Conservation (phyloP, 2,113 vertebrate genomes). For the Carollia perspicillata region DNA sequence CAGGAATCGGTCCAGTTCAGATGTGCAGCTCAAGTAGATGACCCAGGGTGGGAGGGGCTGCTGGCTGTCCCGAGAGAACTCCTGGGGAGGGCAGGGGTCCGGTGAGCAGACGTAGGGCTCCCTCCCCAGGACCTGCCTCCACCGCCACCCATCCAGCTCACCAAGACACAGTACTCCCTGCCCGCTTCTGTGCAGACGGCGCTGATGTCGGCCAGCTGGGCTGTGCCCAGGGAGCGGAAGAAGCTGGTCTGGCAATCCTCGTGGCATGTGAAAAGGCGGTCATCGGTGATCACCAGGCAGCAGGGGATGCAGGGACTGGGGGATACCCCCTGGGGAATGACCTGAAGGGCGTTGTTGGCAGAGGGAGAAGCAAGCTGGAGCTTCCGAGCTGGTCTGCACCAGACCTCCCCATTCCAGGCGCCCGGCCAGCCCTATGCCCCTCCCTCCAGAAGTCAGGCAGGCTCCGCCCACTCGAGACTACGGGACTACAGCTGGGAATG, state of each 20-base stretch:
- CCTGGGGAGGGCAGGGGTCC: slow-evolving; percentile 74
- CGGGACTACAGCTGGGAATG: not conserved
- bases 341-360: slow-evolving; percentile 74
- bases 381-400: not conserved
- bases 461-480: not conserved
- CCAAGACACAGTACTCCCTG: slow-evolving; percentile 94
- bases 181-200: slow-evolving; percentile 81
- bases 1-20: slow-evolving; percentile 92
- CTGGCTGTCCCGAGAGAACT: slow-evolving; percentile 89
- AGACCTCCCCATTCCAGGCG: not conserved
- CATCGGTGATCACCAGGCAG: slow-evolving; percentile 92
- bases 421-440: not conserved
- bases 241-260: slow-evolving; percentile 99
- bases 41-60: slow-evolving; percentile 92
- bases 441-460: not conserved
- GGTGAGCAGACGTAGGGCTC: not conserved
- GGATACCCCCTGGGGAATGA: slow-evolving; percentile 90
- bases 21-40: slow-evolving; percentile 93
- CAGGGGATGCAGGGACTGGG: slow-evolving; percentile 93
- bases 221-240: slow-evolving; percentile 91
- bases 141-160: slow-evolving; percentile 64
- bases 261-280: slow-evolving; percentile 91
- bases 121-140: not conserved
- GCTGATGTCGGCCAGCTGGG: slow-evolving; percentile 83
- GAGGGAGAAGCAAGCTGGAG: not conserved